Conservation (phyloP, 2,888 invertebrate species). For the Elysia crispata region DNA sequence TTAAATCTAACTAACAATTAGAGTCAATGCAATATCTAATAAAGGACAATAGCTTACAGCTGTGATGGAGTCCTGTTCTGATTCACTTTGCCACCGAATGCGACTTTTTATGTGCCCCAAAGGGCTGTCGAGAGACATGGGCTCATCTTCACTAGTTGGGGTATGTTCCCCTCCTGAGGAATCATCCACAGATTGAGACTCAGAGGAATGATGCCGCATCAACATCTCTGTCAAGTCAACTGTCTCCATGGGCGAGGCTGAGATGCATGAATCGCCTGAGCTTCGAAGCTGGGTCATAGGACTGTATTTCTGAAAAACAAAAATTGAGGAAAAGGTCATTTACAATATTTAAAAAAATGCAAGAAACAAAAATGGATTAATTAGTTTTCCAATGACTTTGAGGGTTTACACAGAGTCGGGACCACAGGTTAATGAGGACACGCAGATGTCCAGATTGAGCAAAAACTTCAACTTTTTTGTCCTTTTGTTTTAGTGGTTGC, state of each 20-base stretch:
- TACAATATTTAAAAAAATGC: not conserved
- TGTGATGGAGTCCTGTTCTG: slow-evolving; percentile 57
- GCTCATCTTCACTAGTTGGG: slow-evolving; percentile 63
- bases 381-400: no score
- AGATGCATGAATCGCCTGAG: slow-evolving; percentile 75
- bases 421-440: no score
- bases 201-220: slow-evolving; percentile 62
- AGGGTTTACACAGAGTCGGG: no score
- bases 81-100: slow-evolving; percentile 61
- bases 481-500: no score
- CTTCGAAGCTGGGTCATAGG: slow-evolving; percentile 73
- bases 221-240: slow-evolving; percentile 74
- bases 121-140: slow-evolving; percentile 65
- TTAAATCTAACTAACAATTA: no score
- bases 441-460: no score
- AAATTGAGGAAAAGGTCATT: not conserved
- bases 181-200: slow-evolving; percentile 43
- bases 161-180: slow-evolving; percentile 43
- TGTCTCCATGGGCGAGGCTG: slow-evolving; percentile 74
- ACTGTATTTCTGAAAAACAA: slow-evolving; percentile 33
- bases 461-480: no score
- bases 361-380: no score
- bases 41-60: slow-evolving; percentile 63
- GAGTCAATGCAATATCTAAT: no score
- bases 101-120: slow-evolving; percentile 54